Conservation (phyloP, 2,113 vertebrate genomes). For the Deroptyus accipitrinus region DNA sequence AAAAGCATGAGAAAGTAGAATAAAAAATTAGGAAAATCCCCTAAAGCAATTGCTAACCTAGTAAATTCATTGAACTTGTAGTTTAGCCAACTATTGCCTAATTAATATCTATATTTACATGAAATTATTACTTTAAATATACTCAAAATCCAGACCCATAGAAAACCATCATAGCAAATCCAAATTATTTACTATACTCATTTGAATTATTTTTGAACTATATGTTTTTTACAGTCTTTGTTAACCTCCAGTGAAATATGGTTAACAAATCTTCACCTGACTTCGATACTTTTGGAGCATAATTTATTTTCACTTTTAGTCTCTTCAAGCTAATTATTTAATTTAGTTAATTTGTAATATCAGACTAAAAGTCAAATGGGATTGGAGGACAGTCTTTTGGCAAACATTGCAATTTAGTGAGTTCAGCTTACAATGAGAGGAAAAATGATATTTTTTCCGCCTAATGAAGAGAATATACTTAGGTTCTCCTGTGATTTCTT, state of each 20-base stretch:
- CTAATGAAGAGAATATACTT: not conserved
- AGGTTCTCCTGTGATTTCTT: not conserved
- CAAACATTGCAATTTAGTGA: not conserved
- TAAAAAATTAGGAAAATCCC: not conserved
- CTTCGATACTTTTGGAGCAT: not conserved
- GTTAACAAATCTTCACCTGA: not conserved
- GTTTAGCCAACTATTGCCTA: not conserved
- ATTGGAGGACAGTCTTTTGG: not conserved
- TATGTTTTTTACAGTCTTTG: not conserved
- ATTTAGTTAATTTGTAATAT: not conserved
- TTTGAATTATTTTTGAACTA: not conserved
- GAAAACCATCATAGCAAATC: not conserved
- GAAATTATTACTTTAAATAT: not conserved
- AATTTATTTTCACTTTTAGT: not conserved
- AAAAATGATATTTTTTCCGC: not conserved
- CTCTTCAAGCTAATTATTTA: not conserved
- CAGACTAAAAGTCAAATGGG: not conserved
- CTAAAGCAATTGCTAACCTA: not conserved
- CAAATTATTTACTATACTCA: not conserved
- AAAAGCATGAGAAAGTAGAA: not conserved
- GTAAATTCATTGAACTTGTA: not conserved
- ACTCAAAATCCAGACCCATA: not conserved
- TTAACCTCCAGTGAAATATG: not conserved
- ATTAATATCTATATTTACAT: not conserved
- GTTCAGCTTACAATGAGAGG: not conserved